Base-by-base conservation (phyloP, 2,797 vertebrate genomes). In the Melanotaenia parkinsoni region DNA sequence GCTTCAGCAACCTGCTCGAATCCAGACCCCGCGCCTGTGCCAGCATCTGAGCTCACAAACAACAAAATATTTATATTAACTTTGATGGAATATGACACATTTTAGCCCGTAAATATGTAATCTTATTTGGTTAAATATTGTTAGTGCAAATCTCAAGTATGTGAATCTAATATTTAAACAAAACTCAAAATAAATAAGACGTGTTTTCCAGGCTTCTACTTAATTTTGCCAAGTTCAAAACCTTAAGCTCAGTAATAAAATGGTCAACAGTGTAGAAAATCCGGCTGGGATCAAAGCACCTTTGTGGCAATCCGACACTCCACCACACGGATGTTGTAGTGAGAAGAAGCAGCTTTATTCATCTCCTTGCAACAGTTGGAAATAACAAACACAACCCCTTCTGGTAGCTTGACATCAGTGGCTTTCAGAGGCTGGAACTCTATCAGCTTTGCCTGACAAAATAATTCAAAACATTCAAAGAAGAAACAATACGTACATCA, bases 261-360 rank as follows among this genome's bases (percentile, higher is more conserved):
- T 24, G n/a, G 56, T 57, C 0, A 12, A 33, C 63, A 33, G 2
- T 9, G 3, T 54, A 73, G 26, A 61, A 13, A 4, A 22, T 9
- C 16, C 1, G 5, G 5, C 37, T 20, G 6, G 30, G 14, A 50
- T 35, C n/a, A 47, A 10, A 0, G 47, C 93, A 99, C 98, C 97
- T 99, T 99, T 35, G 98, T 95, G 79, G 97, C 97, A 67, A 98
- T 95, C 24, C 94, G 93, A 90, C 98, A 99, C 89, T 99, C 98
- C 92, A 96, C 96, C 91, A 99, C 98, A 57, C 98, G 95, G 89
- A 97, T 96, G 92, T 99, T 99, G 93, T 91, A 99, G 91, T 98
- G 96, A 84, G 98, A 96, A 35, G 97, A 96, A 35, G 98, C 97
- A 37, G 98, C 98, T 93, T 99, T 99, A 90, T 99, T 99, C 96